Percentiles rank a stretch among this genome's conserved stretches.
Evolutionary conservation across 2,888 invertebrate genomes (phyloP).

Genomic region (Crepidodera aurea): DNA sequence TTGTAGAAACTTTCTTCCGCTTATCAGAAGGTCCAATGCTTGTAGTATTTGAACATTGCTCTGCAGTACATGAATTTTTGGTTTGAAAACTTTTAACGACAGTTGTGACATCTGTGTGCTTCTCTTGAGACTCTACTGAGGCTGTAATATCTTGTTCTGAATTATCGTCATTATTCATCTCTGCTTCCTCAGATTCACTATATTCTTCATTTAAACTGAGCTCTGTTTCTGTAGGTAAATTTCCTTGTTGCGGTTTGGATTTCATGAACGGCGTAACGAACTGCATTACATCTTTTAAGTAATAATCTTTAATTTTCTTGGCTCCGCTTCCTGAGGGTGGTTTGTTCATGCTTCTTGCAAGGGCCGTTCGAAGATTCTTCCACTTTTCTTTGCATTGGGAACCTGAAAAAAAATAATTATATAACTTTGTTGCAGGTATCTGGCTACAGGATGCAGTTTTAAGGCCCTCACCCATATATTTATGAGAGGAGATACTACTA

Average conservation of each 20-base stretch:
- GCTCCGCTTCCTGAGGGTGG: slow-evolving; percentile 26
- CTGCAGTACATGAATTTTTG: slow-evolving; percentile 6
- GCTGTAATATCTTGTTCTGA: slow-evolving; percentile 21
- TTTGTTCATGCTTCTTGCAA: slow-evolving; percentile 22
- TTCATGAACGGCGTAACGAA: slow-evolving; percentile 30
- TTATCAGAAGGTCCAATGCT: slow-evolving; percentile 19
- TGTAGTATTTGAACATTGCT: slow-evolving; percentile 22
- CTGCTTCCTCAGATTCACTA: slow-evolving; percentile 19
- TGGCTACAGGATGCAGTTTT: slow-evolving; percentile 21
- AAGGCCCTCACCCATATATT: slow-evolving; percentile 16
- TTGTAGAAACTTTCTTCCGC: slow-evolving; percentile 13
- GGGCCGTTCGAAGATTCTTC: slow-evolving; percentile 25
- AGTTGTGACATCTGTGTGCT: slow-evolving; percentile 17
- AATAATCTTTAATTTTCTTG: slow-evolving; percentile 28
- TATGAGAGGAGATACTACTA: slow-evolving; percentile 24
- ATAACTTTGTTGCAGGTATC: slow-evolving; percentile 24
- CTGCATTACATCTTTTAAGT: slow-evolving; percentile 28
- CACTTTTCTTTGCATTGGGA: slow-evolving; percentile 29
- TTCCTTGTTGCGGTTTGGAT: slow-evolving; percentile 31
- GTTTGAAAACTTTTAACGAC: slow-evolving; percentile 7
- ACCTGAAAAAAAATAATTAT: slow-evolving; percentile 22
- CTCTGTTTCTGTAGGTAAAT: slow-evolving; percentile 28
- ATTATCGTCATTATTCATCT: slow-evolving; percentile 22
- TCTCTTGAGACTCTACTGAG: slow-evolving; percentile 17
- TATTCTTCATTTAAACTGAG: slow-evolving; percentile 9